phyloP scores from a whole-genome alignment of 1,140 invertebrate species.

The Aricia agestis region DNA sequence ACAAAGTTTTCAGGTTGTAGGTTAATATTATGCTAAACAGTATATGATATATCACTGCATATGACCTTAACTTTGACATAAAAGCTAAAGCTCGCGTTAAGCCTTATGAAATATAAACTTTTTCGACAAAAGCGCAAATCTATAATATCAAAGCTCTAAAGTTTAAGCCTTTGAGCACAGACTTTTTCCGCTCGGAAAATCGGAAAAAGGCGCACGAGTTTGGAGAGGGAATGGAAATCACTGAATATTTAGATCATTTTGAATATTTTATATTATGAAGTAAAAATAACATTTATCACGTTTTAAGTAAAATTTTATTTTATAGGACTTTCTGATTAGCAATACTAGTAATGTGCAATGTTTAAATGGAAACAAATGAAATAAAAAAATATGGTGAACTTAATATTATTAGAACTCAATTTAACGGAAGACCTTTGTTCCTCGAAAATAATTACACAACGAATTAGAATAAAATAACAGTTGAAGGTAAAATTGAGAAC shows the following conservation, averaged over 20 bases:
- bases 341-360: too few relatives aligned
- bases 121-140: not conserved
- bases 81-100: not conserved
- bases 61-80: not conserved
- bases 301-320: too few relatives aligned
- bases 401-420: not conserved
- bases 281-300: too few relatives aligned
- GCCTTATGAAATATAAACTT: not conserved
- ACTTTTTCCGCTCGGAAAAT: not conserved
- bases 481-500: not conserved
- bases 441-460: not conserved
- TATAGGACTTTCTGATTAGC: too few relatives aligned
- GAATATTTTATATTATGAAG: too few relatives aligned
- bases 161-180: not conserved
- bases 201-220: not conserved
- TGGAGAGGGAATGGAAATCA: not conserved
- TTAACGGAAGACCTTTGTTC: not conserved
- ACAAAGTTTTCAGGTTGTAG: too few relatives aligned
- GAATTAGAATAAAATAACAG: not conserved
- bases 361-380: not conserved
- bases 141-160: not conserved
- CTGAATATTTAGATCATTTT: not conserved
- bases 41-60: not conserved
- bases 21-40: too few relatives aligned
- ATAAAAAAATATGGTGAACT: not conserved